These are phyloP conservation scores for Vannuccia rotundouncinata DNA, from an alignment of 2,888 invertebrate species.

Conservation along the genomic window DNA sequence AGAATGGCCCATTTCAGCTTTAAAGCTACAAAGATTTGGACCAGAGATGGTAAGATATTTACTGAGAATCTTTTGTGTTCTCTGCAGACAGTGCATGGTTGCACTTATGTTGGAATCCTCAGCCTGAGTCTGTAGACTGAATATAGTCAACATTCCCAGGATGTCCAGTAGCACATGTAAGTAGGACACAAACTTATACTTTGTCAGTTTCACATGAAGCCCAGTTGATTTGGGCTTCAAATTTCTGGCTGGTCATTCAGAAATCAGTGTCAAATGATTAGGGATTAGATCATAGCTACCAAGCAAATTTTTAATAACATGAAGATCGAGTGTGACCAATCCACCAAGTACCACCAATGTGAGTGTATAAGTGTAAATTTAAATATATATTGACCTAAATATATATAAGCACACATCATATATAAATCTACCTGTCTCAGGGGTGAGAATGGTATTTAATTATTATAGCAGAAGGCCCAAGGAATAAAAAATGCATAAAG, in stretches of 20 bases:
- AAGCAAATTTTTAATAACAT: conserved; percentile 31
- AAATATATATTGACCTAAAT: no score
- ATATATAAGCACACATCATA: no score
- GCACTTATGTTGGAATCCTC: neutral
- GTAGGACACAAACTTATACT: neutral
- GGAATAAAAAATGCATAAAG: no score
- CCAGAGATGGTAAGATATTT: conserved; percentile 23
- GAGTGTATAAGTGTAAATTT: no score
- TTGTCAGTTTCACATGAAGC: neutral
- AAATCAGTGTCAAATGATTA: neutral
- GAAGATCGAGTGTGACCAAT: conserved; percentile 32
- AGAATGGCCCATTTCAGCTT: conserved; percentile 20
- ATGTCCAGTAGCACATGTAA: neutral
- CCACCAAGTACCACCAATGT: conserved; percentile 35
- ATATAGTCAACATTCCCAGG: neutral
- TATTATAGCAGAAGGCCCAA: no score
- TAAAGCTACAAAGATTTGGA: conserved; percentile 26
- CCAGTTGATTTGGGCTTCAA: neutral
- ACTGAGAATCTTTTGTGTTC: conserved; percentile 24
- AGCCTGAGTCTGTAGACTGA: neutral
- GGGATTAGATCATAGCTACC: neutral
- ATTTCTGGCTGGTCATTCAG: neutral
- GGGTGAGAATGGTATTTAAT: no score
- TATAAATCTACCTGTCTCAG: no score
- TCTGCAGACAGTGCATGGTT: conserved; percentile 2